Conservation (phyloP, 2,797 vertebrate species). For the Pseudomugil tenellus region DNA sequence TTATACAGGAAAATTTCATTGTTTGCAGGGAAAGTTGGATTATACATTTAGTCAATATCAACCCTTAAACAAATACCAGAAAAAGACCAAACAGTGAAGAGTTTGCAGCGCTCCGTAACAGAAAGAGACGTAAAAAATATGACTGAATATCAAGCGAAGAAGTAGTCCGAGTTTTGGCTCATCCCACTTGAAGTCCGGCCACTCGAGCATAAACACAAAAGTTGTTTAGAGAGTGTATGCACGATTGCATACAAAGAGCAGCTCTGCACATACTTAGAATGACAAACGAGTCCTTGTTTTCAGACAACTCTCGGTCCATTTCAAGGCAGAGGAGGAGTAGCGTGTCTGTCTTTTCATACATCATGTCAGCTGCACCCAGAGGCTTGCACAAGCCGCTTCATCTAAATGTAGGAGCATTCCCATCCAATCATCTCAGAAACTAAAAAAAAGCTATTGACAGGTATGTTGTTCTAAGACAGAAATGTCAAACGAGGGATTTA, state of each 20-base stretch:
- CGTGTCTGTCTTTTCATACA: slow-evolving; percentile 19
- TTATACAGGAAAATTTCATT: slow-evolving; percentile 56
- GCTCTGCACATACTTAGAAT: slow-evolving; percentile 33
- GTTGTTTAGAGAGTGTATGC: neutral
- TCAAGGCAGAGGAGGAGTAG: slow-evolving; percentile 48
- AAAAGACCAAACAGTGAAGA: slow-evolving; percentile 1
- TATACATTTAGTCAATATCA: slow-evolving; percentile 4
- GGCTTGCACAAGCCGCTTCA: neutral
- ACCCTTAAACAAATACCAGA: slow-evolving; percentile 11
- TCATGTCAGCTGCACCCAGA: slow-evolving; percentile 3
- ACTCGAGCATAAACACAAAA: slow-evolving; percentile 20
- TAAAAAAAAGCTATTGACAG: neutral
- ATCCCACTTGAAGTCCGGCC: slow-evolving; percentile 2
- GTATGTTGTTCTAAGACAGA: neutral
- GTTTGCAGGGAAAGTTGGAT: slow-evolving; percentile 52
- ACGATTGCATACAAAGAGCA: neutral
- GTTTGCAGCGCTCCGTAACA: neutral
- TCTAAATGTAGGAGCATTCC: neutral
- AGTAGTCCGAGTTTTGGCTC: neutral
- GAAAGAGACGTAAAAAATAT: neutral
- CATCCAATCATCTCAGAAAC: neutral
- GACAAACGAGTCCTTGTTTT: slow-evolving; percentile 52
- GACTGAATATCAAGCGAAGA: neutral
- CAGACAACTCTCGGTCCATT: slow-evolving; percentile 42
- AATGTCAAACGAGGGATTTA: no score